A percentile compares a stretch with the other conserved stretches of the same genome.
These are phyloP conservation scores for Lepidurus packardi DNA, from an alignment of 1,140 invertebrate species.

Conservation along the genomic window DNA sequence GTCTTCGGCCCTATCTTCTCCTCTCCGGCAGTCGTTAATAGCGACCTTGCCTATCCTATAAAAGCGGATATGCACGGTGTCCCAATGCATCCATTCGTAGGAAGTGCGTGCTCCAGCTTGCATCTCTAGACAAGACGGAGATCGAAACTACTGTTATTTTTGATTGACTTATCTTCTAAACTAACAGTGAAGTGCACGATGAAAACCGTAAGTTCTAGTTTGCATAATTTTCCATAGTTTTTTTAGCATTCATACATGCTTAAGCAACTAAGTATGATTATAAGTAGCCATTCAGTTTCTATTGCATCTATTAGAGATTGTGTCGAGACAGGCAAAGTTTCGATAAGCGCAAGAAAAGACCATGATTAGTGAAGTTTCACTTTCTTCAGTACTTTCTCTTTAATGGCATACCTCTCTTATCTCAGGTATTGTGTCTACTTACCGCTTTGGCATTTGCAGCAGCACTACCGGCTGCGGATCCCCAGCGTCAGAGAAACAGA, in stretches of 20 bases:
- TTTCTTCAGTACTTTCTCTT: slow-evolving; percentile 8
- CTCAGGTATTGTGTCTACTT: slow-evolving; percentile 1
- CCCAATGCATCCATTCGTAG: neutral
- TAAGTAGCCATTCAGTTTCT: too few species aligned
- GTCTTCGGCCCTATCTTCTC: neutral
- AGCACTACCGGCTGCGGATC: neutral
- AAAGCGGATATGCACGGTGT: neutral
- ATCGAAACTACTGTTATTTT: neutral
- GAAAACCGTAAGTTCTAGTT: neutral
- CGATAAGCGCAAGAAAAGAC: neutral
- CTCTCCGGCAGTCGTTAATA: neutral
- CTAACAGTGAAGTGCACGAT: neutral
- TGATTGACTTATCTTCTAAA: neutral
- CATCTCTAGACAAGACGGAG: neutral
- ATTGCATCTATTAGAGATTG: too few species aligned
- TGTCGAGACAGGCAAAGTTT: neutral
- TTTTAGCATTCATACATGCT: too few species aligned
- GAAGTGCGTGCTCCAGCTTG: slow-evolving; percentile 9
- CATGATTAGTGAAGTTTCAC: neutral
- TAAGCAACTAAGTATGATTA: too few species aligned
- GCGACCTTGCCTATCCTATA: slow-evolving; percentile 4
- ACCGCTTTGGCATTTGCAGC: neutral
- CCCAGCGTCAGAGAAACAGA: neutral
- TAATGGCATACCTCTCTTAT: neutral
- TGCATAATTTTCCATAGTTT: too few species aligned